Evolutionary conservation across 2,888 invertebrate species (phyloP).

Genomic region (Syritta pipiens): DNA sequence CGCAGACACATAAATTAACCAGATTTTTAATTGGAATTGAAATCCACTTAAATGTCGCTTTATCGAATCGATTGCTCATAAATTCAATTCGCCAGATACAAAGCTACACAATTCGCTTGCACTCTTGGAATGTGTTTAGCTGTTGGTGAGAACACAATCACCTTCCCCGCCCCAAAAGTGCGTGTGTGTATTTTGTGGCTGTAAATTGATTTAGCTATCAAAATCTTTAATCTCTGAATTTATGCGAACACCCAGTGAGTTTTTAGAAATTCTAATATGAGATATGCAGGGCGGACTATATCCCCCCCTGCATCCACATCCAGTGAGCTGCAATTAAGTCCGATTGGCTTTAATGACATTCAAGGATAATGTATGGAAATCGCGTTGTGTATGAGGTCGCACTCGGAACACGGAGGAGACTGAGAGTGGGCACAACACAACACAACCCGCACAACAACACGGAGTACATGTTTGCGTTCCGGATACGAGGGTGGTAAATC

Average conservation of each 20-base stretch:
- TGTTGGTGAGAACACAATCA: no score
- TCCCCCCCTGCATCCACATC: neutral
- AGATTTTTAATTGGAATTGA: slow-evolving; percentile 66
- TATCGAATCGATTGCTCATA: slow-evolving; percentile 39
- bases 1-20: slow-evolving; percentile 58
- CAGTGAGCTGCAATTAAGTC: slow-evolving; percentile 48
- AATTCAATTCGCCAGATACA: slow-evolving; percentile 42
- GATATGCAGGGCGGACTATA: slow-evolving; percentile 10
- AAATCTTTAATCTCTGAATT: slow-evolving; percentile 52
- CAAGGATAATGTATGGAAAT: slow-evolving; percentile 60
- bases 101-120: no score
- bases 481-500: slow-evolving; percentile 34
- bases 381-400: slow-evolving; percentile 5
- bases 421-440: no score
- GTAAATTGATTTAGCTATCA: slow-evolving; percentile 56
- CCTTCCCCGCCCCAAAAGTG: no score
- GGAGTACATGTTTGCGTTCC: slow-evolving; percentile 10
- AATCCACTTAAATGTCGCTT: slow-evolving; percentile 47
- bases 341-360: slow-evolving; percentile 58
- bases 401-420: no score
- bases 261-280: slow-evolving; percentile 46
- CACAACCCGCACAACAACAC: neutral
- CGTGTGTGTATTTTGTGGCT: slow-evolving; percentile 5
- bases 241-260: no score
- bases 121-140: no score